Percentiles rank a stretch among this genome's conserved stretches.
Evolutionary conservation across 2,113 vertebrate genomes (phyloP).

Genomic region (Sylvia atricapilla): DNA sequence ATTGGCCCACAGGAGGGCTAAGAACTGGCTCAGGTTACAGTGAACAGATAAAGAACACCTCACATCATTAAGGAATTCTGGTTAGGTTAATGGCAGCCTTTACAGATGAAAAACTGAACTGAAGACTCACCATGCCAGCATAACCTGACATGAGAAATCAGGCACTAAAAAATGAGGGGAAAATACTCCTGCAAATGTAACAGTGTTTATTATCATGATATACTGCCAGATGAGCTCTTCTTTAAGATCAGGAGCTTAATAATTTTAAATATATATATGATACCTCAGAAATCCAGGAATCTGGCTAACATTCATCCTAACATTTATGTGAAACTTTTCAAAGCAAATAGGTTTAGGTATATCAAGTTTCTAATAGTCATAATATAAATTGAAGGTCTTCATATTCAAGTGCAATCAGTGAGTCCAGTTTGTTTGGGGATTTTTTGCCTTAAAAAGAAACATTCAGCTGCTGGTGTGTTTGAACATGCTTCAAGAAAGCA

Average conservation of each 20-base stretch:
- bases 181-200: not conserved
- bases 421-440: not conserved
- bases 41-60: not conserved
- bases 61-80: not conserved
- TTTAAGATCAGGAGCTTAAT: not conserved
- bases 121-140: not conserved
- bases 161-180: not conserved
- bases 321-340: not conserved
- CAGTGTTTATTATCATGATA: not conserved
- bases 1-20: not conserved
- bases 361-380: not conserved
- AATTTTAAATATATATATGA: not conserved
- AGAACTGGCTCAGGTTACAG: not conserved
- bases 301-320: not conserved
- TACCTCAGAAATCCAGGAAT: not conserved
- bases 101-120: not conserved
- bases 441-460: not conserved
- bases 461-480: not conserved
- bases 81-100: not conserved
- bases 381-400: not conserved
- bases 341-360: not conserved
- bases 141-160: not conserved
- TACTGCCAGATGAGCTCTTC: not conserved
- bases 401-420: not conserved
- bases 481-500: not conserved